Conservation (phyloP, 37 sponge, comb jelly and placozoan genomes). For the Chondrilla cf. caribensis region DNA sequence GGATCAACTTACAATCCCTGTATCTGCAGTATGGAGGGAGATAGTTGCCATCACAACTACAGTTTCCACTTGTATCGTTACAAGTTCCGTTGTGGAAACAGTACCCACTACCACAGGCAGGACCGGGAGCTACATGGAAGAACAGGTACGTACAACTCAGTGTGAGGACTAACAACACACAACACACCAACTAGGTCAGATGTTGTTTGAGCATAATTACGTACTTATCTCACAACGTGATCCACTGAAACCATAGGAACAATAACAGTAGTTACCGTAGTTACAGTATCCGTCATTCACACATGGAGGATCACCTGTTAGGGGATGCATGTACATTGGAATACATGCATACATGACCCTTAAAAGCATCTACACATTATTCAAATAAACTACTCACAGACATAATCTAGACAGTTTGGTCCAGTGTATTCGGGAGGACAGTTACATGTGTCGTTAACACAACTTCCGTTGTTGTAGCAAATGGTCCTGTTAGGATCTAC, state of each 20-base stretch:
- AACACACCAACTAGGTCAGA: no score
- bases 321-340: no score
- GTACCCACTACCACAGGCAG: neutral
- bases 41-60: neutral
- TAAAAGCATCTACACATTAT: no score
- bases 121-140: neutral
- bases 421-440: slow-evolving; percentile 6
- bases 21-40: neutral
- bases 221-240: neutral
- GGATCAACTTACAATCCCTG: neutral
- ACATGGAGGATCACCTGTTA: no score
- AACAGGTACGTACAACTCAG: neutral
- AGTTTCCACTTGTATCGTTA: neutral
- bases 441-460: neutral
- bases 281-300: no score
- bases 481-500: neutral
- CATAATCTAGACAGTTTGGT: neutral
- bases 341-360: no score
- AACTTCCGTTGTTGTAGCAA: slow-evolving; percentile 24
- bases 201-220: no score
- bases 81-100: neutral
- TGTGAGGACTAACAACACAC: no score
- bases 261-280: neutral
- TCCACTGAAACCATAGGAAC: neutral
- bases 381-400: slow-evolving; percentile 14